Base-by-base conservation (phyloP, 2,888 invertebrate species). In the Conchocele bisecta region DNA sequence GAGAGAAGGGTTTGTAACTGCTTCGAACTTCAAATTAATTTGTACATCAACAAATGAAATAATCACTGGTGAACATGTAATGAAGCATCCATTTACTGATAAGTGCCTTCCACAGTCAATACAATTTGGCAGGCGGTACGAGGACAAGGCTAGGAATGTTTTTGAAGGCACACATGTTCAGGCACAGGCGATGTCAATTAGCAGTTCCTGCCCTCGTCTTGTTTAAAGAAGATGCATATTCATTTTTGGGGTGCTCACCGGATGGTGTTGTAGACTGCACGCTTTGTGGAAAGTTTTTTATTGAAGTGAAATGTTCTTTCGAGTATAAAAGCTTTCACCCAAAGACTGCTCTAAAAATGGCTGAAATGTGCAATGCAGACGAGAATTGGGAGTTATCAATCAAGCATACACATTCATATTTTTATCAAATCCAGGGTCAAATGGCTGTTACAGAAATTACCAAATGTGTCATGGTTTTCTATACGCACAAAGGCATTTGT, bases 401-500 rank as follows among this genome's bases (percentile, higher is more conserved):
- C n/a, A n/a, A n/a, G n/a, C n/a, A n/a, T n/a, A n/a, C n/a, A n/a
- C n/a, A n/a, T n/a, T n/a, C n/a, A n/a, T n/a, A n/a, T n/a, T n/a
- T n/a, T n/a, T n/a, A n/a, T n/a, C 11, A 17, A 5, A 9, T 59
- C 15, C 44, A 59, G 15, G 59, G 59, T 9, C 59, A 59, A 20
- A 59, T 59, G 44, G 59, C 33, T 11, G 24, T 59, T n/a, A 59
- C 59, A 31, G 59, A 35, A 13, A 24, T 59, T 11, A 33, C 5
- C 4, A 59, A 59, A 20, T 46, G 4, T 5, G n/a, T n/a, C n/a
- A n/a, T 59, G 20, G 48, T 59, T 11, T 48, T 31, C 15, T 59
- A 59, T 28, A 59, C 59, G 35, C 59, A 59, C 33, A 59, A 59
- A 28, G 48, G 59, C 15, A 59, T 59, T 29, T 2, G 13, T 33